Percentiles rank a stretch among this genome's conserved stretches.
These are phyloP conservation scores for Hyposoter dolosus DNA, from an alignment of 2,888 invertebrate species.

Conservation along the genomic window DNA sequence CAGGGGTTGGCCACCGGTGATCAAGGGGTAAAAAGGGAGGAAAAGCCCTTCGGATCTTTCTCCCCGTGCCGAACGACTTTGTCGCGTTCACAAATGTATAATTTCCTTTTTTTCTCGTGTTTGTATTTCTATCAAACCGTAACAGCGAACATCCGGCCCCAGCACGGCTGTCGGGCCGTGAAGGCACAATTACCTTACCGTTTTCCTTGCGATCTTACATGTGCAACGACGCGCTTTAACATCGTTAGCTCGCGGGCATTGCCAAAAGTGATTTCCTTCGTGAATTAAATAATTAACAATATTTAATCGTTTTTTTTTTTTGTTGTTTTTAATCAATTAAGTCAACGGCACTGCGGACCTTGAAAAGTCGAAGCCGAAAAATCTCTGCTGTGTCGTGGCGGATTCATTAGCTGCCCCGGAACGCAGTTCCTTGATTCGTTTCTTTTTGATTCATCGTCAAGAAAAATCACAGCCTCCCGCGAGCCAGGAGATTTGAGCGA, in stretches of 20 bases:
- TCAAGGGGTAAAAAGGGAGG: slow-evolving; percentile 64
- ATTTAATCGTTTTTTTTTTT: neutral
- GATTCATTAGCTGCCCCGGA: neutral
- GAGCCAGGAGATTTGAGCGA: neutral
- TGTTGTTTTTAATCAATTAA: neutral
- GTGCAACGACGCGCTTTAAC: neutral
- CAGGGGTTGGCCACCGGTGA: slow-evolving; percentile 68
- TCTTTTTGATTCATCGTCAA: neutral
- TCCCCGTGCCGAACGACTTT: slow-evolving; percentile 39
- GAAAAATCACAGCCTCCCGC: neutral
- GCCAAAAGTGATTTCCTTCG: neutral
- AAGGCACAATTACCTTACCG: slow-evolving; percentile 15
- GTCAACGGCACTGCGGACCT: neutral
- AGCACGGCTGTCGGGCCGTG: slow-evolving; percentile 57
- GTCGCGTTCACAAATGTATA: slow-evolving; percentile 31
- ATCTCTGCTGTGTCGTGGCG: neutral
- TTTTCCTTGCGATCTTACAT: slow-evolving; percentile 3
- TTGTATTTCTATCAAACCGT: slow-evolving; percentile 81
- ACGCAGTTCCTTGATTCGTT: neutral
- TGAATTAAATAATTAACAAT: neutral
- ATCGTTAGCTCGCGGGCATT: neutral
- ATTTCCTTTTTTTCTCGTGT: slow-evolving; percentile 71
- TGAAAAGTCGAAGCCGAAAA: neutral
- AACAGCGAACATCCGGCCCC: slow-evolving; percentile 77
- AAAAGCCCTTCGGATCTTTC: slow-evolving; percentile 52